phyloP scores from a whole-genome alignment of 2,113 vertebrate species.

The Triplophysa tibetana region DNA sequence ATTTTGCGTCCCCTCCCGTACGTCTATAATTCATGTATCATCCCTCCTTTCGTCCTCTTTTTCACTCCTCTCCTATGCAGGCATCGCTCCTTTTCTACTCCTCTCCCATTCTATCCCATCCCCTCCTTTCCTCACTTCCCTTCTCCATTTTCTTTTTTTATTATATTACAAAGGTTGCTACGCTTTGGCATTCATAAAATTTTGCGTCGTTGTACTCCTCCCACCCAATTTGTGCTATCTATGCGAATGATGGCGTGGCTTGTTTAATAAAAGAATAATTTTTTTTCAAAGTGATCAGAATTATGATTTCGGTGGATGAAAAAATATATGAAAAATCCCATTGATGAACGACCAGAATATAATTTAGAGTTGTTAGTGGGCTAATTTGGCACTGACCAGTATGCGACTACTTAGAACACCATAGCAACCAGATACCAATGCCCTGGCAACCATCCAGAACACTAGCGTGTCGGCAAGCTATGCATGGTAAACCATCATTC shows the following conservation, averaged over 20 bases:
- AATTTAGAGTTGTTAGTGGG: neutral
- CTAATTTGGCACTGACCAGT: neutral
- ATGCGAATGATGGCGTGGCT: no score
- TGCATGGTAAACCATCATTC: neutral
- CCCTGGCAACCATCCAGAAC: neutral
- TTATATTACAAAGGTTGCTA: no score
- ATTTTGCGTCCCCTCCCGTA: neutral
- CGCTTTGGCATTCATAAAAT: no score
- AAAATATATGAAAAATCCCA: neutral
- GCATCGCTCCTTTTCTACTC: neutral
- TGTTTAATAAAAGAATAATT: neutral
- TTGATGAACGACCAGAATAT: neutral
- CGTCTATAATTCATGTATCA: neutral
- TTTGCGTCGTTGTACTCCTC: neutral
- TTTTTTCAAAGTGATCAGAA: neutral
- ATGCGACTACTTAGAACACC: neutral
- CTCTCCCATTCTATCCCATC: neutral
- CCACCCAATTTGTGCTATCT: neutral
- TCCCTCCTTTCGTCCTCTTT: neutral
- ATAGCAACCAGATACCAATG: conserved; percentile 1
- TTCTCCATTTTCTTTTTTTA: no score
- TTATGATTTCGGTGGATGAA: no score
- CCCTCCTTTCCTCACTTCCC: no score
- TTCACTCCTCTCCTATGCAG: neutral
- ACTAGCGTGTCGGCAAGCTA: neutral